Base-by-base conservation (phyloP, 2,113 vertebrate species). In the Malurus melanocephalus region DNA sequence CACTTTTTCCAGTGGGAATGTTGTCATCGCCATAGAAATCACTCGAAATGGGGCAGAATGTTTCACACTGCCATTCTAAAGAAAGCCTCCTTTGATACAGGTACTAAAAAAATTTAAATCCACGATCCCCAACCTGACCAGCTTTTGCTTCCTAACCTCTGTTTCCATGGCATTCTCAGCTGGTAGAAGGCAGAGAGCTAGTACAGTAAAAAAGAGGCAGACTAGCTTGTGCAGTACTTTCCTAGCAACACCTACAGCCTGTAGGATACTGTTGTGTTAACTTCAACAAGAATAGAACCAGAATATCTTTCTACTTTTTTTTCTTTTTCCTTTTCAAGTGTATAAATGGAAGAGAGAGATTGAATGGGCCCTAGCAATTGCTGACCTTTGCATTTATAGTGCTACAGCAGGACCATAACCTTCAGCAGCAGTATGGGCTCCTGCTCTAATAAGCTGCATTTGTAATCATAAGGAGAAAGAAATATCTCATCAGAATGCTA, bases 81-180 rank as follows among this genome's bases (percentile, higher is more conserved):
- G 59, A 73, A 93, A 66, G 40, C 77, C 28, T 85, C 85, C 82
- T 95, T 94, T 95, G 69, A 94, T 79, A 79, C 13, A 35, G 27
- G 52, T 89, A 81, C 90, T 94, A 92, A 94, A 90, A 90, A 49
- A 80, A 57, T 22, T 45, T 35, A 86, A 89, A 92, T 67, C 61
- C 23, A 20, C 0, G 2, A 38, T 88, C 73, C n/a, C 48, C 48
- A 91, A 23, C 78, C 82, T 82, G 91, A 61, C 79, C 84, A 71
- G 83, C 80, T 96, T 95, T 85, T 95, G 53, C 72, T 88, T 93
- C 67, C 77, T 75, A 85, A 80, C 84, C 85, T 93, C 93, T 96
- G 93, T 96, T 93, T 93, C 87, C 79, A 75, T 80, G 87, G 87
- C 62, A 90, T 75, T 93, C 74, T 91, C 77, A 80, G 95, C 79